These are phyloP conservation scores for Cliona cf. orientalis DNA, from an alignment of 37 sponge, comb jelly and placozoan genomes.

Conservation along the genomic window DNA sequence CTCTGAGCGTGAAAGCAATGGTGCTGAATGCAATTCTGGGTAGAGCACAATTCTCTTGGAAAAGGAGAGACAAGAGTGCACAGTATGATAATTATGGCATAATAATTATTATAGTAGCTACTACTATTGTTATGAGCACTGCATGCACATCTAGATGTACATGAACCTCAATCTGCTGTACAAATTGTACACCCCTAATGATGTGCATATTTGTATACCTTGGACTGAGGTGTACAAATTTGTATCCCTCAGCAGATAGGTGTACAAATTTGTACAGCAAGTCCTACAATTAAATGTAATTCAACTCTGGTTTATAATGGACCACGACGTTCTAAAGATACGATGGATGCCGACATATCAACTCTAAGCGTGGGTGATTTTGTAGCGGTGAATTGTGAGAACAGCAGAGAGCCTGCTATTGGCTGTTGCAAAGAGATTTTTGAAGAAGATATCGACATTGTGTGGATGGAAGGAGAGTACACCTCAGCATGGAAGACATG, in stretches of 20 bases:
- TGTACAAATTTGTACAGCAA: too few species aligned
- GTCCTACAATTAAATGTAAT: too few species aligned
- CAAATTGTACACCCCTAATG: too few species aligned
- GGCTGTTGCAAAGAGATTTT: background rate
- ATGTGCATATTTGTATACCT: too few species aligned
- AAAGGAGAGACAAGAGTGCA: background rate
- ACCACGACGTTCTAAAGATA: background rate
- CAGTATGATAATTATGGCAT: background rate
- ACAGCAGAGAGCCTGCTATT: constrained; percentile 31
- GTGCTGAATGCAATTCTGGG: background rate
- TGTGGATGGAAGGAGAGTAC: constrained; percentile 58
- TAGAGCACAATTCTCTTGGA: background rate
- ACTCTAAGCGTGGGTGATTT: constrained; percentile 26
- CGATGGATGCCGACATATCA: constrained; percentile 11
- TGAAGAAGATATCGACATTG: constrained; percentile 10
- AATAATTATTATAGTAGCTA: background rate
- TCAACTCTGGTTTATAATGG: constrained; percentile 57
- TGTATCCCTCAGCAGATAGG: too few species aligned
- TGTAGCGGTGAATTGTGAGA: constrained; percentile 43
- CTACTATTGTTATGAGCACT: too few species aligned
- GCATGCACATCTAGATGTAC: too few species aligned
- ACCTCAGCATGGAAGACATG: constrained; percentile 15
- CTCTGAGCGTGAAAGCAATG: background rate
- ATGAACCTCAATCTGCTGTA: too few species aligned
- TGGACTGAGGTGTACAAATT: too few species aligned